A percentile compares a stretch with the other conserved stretches of the same genome.
Evolutionary conservation across 92 coral and sea anemone genomes (phyloP).

Genomic region (Bergia sp.): DNA sequence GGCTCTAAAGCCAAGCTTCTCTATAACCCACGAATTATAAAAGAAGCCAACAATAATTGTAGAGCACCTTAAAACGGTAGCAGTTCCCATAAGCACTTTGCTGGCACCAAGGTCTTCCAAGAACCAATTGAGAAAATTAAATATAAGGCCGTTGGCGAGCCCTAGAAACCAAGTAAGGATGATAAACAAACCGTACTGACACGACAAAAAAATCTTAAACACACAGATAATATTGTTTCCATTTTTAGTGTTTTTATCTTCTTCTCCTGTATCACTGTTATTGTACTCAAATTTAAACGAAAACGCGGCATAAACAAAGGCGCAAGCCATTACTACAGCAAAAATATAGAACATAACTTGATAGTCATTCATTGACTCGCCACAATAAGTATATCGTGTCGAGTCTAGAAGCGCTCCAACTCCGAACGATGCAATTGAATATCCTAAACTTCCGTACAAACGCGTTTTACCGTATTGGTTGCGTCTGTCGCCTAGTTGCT

Average conservation of each 20-base stretch:
- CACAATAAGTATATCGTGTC: slow-evolving; percentile 85
- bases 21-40: slow-evolving; percentile 71
- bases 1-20: slow-evolving; percentile 65
- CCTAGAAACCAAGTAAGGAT: slow-evolving; percentile 88
- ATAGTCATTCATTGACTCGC: slow-evolving; percentile 82
- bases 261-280: slow-evolving; percentile 25
- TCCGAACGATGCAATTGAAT: slow-evolving; percentile 86
- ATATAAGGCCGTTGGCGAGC: slow-evolving; percentile 82
- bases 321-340: slow-evolving; percentile 77
- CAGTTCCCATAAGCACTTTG: slow-evolving; percentile 86
- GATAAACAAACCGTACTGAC: slow-evolving; percentile 80
- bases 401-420: slow-evolving; percentile 92
- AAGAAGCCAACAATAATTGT: slow-evolving; percentile 80
- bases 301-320: slow-evolving; percentile 73
- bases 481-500: slow-evolving; percentile 82
- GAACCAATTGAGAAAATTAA: slow-evolving; percentile 92
- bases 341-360: slow-evolving; percentile 85
- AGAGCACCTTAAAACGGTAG: slow-evolving; percentile 69
- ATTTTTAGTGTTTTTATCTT: slow-evolving; percentile 19
- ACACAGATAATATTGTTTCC: slow-evolving; percentile 40
- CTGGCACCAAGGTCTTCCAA: slow-evolving; percentile 95
- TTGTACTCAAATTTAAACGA: slow-evolving; percentile 83
- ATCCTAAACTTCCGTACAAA: slow-evolving; percentile 90
- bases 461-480: slow-evolving; percentile 95
- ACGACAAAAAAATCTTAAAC: slow-evolving; percentile 64